Evolutionary conservation across 53 echinoderm and acorn worm genomes (phyloP).

Genomic region (Echinometra lucunter): DNA sequence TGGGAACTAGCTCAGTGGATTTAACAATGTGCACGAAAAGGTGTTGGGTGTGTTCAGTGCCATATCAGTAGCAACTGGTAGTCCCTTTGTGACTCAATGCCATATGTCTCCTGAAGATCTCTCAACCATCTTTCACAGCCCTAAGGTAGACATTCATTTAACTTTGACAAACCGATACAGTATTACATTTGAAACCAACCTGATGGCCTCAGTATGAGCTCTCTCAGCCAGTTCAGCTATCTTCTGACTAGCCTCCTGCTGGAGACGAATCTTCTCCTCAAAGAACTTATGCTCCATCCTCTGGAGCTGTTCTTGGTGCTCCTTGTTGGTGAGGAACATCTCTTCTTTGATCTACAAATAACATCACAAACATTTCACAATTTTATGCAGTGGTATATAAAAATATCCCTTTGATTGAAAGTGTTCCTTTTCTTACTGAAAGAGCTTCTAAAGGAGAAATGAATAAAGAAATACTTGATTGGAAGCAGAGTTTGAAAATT

Average conservation of each 20-base stretch:
- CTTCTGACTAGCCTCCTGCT: conserved; percentile 99
- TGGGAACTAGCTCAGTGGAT: too few species aligned
- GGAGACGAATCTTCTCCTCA: conserved; percentile 99
- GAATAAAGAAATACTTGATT: too few species aligned
- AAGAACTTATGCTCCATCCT: conserved; percentile 99
- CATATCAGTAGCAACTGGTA: too few species aligned
- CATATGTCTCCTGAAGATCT: neutral
- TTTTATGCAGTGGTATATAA: neutral
- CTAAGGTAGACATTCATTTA: neutral
- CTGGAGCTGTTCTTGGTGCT: conserved; percentile 91
- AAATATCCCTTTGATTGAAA: neutral
- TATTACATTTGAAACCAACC: conserved; percentile 61
- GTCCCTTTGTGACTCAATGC: too few species aligned
- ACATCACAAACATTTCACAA: neutral
- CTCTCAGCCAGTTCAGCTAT: conserved; percentile 99
- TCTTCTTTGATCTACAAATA: conserved; percentile 93
- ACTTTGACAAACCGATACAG: neutral
- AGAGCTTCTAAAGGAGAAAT: too few species aligned
- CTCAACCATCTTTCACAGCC: neutral
- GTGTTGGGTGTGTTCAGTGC: too few species aligned
- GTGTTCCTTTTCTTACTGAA: neutral
- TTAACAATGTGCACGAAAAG: too few species aligned
- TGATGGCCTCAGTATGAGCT: conserved; percentile 97
- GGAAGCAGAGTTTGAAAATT: too few species aligned
- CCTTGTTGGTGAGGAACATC: conserved; percentile 98